A percentile compares a stretch with the other conserved stretches of the same genome.
Conservation (phyloP, 2,888 invertebrate genomes). For the Sylvicola cinctus region DNA sequence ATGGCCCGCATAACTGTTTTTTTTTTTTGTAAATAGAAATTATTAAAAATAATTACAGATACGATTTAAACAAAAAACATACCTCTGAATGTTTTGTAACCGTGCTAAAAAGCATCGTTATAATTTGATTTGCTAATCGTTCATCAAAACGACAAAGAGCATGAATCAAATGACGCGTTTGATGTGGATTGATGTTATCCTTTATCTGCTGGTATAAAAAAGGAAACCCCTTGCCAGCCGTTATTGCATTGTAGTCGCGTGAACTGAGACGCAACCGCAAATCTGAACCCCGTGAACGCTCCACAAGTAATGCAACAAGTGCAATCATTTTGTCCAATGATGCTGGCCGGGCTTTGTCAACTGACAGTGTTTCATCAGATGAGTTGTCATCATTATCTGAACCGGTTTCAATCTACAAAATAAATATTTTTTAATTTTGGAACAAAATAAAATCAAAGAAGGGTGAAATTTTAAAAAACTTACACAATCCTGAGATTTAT, state of each 20-base stretch:
- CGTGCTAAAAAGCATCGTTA: conserved; percentile 76
- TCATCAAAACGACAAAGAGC: conserved; percentile 84
- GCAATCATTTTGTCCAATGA: conserved; percentile 93
- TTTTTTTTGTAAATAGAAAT: conserved; percentile 12
- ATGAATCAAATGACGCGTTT: conserved; percentile 79
- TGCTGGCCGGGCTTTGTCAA: conserved; percentile 64
- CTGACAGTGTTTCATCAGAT: conserved; percentile 30
- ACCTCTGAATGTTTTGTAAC: conserved; percentile 82
- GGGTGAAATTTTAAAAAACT: conserved; percentile 12
- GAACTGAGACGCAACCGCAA: conserved; percentile 52
- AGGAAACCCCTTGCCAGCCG: conserved; percentile 82
- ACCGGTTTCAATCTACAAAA: conserved; percentile 20
- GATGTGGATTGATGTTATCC: conserved; percentile 78
- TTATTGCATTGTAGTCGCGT: conserved; percentile 60
- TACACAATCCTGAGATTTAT: conserved; percentile 53
- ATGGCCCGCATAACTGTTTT: conserved; percentile 65
- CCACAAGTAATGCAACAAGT: conserved; percentile 68
- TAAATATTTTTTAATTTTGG: background rate
- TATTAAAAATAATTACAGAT: conserved; percentile 2
- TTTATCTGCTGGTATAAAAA: conserved; percentile 89
- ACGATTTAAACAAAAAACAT: conserved; percentile 4
- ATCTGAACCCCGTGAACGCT: conserved; percentile 63
- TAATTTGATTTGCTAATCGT: conserved; percentile 66
- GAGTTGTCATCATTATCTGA: conserved; percentile 29
- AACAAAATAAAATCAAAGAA: too few species aligned